These are phyloP conservation scores for Spilogale gracilis DNA, from an alignment of 2,113 vertebrate genomes.

Conservation along the genomic window DNA sequence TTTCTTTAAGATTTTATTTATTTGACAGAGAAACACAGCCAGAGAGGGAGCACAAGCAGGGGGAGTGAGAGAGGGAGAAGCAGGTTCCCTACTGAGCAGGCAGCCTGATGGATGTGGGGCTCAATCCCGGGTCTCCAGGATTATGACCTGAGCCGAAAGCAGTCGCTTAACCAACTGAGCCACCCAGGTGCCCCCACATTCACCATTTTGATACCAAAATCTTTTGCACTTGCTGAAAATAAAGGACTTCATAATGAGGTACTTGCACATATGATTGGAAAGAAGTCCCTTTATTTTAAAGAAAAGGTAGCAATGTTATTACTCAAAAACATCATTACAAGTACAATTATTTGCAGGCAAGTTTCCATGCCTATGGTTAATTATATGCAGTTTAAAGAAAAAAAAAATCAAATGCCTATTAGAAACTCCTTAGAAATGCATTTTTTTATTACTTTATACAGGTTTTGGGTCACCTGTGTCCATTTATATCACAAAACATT, in stretches of 20 bases:
- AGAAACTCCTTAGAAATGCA: constrained; percentile 9
- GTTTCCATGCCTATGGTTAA: constrained; percentile 54
- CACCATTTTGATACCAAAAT: neutral
- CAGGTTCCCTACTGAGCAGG: no score
- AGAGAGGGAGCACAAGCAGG: no score
- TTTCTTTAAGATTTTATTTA: no score
- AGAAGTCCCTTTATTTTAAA: constrained; percentile 37
- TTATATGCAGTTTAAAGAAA: constrained; percentile 62
- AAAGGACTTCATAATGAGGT: constrained; percentile 49
- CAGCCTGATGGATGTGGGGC: no score
- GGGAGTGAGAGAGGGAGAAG: no score
- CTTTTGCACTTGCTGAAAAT: constrained; percentile 14
- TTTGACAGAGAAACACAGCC: no score
- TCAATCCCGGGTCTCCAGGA: no score
- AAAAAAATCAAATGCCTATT: constrained; percentile 48
- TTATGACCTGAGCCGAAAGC: no score
- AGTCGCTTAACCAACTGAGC: no score
- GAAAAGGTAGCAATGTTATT: constrained; percentile 53
- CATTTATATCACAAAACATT: neutral
- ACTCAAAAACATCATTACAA: constrained; percentile 54
- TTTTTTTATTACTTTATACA: constrained; percentile 17
- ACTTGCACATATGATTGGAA: constrained; percentile 35
- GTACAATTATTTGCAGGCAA: constrained; percentile 56
- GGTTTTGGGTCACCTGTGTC: neutral
- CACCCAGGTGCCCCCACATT: neutral